phyloP scores from a whole-genome alignment of 2,113 vertebrate genomes.

The Nibea coibor region DNA sequence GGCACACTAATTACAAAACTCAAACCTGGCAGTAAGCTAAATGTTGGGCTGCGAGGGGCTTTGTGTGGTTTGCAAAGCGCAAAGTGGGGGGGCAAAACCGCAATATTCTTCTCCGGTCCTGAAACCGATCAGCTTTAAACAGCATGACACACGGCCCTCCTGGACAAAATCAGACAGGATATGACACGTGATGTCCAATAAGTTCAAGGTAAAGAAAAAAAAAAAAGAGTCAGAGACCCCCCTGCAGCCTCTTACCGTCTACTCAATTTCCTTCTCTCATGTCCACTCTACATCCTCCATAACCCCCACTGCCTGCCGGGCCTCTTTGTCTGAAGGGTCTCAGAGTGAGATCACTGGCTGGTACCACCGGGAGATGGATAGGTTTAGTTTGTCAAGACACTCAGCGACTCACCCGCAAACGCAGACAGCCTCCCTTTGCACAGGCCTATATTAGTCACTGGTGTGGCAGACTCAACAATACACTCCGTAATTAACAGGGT shows the following conservation, averaged over 20 bases:
- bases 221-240: conserved; percentile 7
- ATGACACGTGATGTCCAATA: conserved; percentile 56
- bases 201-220: conserved; percentile 45
- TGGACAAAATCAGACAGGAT: conserved; percentile 71
- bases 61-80: conserved; percentile 58
- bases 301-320: conserved; percentile 28
- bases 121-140: conserved; percentile 65
- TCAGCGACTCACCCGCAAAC: conserved; percentile 56
- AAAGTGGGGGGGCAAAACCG: conserved; percentile 38
- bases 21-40: conserved; percentile 30
- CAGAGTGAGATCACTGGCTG: conserved; percentile 73
- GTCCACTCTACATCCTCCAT: conserved; percentile 60
- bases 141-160: conserved; percentile 74
- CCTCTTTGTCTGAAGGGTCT: conserved; percentile 43
- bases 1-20: conserved; percentile 47
- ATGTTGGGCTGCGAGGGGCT: conserved; percentile 36
- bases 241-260: conserved; percentile 49
- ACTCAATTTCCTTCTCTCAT: conserved; percentile 63
- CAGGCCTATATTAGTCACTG: conserved; percentile 74
- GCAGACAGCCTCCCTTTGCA: conserved; percentile 41
- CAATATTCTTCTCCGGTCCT: conserved; percentile 53
- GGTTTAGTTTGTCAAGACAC: conserved; percentile 58
- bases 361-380: conserved; percentile 60
- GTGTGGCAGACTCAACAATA: conserved; percentile 68
- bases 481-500: conserved; percentile 42